Conservation (phyloP, 2,113 vertebrate genomes). For the Muntiacus reevesi region DNA sequence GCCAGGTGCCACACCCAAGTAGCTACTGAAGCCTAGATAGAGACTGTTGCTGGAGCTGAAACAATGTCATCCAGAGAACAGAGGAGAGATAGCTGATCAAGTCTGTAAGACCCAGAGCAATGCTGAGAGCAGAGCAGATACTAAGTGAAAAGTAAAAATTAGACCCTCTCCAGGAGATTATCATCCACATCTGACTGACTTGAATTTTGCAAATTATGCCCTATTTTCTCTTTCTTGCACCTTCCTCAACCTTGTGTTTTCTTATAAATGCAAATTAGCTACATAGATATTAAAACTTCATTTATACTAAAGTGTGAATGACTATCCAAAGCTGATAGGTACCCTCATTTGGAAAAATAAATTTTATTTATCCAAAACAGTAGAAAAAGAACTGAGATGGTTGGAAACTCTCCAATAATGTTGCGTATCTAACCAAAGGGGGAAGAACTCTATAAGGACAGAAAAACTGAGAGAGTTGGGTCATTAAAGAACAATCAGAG, state of each 20-base stretch:
- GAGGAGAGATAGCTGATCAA: background rate
- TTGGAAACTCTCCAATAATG: background rate
- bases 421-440: background rate
- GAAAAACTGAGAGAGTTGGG: background rate
- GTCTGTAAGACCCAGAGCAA: background rate
- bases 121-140: background rate
- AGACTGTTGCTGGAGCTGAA: background rate
- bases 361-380: background rate
- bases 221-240: background rate
- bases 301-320: background rate
- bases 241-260: background rate
- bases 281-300: background rate
- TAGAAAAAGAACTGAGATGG: background rate
- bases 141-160: background rate
- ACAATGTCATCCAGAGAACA: background rate
- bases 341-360: background rate
- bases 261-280: background rate
- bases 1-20: background rate
- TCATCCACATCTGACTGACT: background rate
- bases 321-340: background rate
- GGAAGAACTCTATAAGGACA: background rate
- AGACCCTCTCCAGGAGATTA: background rate
- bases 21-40: background rate
- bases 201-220: background rate
- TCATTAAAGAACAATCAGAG: background rate